Percentiles rank a stretch among this genome's conserved stretches.
These are phyloP conservation scores for Turdus rufiventris DNA, from an alignment of 2,113 vertebrate species.

Conservation along the genomic window DNA sequence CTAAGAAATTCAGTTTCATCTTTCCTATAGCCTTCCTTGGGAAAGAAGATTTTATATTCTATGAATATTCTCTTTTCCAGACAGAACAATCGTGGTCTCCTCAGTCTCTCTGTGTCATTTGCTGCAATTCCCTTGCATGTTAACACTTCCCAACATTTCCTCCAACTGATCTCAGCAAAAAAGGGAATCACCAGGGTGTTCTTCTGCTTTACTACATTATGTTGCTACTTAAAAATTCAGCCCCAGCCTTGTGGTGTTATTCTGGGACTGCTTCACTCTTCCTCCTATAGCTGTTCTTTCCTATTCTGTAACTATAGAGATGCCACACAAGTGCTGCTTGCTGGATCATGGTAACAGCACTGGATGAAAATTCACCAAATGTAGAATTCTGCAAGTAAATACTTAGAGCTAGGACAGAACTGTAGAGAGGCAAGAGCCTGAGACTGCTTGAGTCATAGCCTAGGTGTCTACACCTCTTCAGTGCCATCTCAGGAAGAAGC, in stretches of 20 bases:
- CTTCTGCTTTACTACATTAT: neutral
- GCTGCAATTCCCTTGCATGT: neutral
- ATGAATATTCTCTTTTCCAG: neutral
- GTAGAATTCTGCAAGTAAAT: neutral
- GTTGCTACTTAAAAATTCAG: neutral
- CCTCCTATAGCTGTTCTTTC: neutral
- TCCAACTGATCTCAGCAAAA: neutral
- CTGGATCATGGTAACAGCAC: neutral
- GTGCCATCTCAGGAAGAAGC: neutral
- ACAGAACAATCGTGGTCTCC: neutral
- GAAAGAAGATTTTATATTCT: neutral
- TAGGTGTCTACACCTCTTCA: neutral
- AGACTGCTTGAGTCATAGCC: neutral
- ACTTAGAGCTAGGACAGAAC: neutral
- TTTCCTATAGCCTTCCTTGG: neutral
- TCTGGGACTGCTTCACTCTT: neutral
- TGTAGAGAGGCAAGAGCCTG: neutral
- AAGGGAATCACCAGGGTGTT: neutral
- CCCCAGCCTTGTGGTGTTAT: neutral
- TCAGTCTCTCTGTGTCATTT: neutral
- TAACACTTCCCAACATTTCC: neutral
- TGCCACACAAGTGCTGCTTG: neutral
- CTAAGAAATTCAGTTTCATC: neutral
- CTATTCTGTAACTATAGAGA: neutral
- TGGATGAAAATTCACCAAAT: neutral